phyloP scores from a whole-genome alignment of 2,797 vertebrate genomes.

The Semaprochilodus insignis region DNA sequence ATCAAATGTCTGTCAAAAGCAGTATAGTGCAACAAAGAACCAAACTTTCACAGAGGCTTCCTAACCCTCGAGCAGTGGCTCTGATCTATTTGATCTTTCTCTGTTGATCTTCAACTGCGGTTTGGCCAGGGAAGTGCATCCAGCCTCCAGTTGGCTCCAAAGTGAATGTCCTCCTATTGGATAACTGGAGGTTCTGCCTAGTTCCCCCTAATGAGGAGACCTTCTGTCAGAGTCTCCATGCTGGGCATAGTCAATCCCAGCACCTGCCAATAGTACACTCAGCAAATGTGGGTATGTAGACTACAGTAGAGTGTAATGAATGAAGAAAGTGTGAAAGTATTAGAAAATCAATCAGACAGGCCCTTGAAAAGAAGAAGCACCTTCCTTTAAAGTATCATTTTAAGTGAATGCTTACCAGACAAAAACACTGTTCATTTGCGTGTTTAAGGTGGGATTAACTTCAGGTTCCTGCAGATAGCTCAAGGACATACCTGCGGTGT shows the following conservation, averaged over 20 bases:
- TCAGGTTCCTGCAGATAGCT: no score
- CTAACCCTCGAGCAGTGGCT: not conserved
- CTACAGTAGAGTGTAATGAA: not conserved
- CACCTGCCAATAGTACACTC: not conserved
- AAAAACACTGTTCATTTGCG: no score
- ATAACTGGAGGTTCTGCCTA: not conserved
- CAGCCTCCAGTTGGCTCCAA: conserved; percentile 17
- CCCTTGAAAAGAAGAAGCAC: no score
- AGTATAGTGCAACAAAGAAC: not conserved
- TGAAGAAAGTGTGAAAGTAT: not conserved
- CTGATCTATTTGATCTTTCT: not conserved
- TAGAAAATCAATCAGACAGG: not conserved
- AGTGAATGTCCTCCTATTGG: conserved; percentile 18
- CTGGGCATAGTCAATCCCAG: conserved; percentile 9
- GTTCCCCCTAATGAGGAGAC: conserved; percentile 21
- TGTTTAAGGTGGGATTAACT: no score
- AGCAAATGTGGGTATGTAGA: not conserved
- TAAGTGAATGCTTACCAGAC: no score
- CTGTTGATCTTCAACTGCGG: not conserved
- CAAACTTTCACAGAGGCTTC: not conserved
- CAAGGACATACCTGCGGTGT: no score
- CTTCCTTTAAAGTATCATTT: no score
- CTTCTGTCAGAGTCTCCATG: conserved; percentile 38
- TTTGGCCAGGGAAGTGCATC: not conserved
- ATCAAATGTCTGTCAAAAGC: not conserved